Base-by-base conservation (phyloP, 1,140 invertebrate genomes). In the Aphis craccivora region DNA sequence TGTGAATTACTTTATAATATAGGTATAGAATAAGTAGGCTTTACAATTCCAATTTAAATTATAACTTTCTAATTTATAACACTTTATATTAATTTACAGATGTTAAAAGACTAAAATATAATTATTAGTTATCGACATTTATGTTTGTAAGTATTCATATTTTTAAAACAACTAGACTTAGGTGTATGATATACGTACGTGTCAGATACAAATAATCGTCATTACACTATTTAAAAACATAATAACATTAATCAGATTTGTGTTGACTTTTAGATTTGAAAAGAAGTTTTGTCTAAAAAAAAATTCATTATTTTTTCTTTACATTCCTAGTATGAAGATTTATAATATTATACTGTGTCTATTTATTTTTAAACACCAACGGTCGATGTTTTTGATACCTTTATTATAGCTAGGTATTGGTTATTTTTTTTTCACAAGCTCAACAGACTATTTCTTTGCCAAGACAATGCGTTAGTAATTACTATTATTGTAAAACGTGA, bases 381-480 rank as follows among this genome's bases (percentile, higher is more conserved):
- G 18, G 53, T 90, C 53, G 37, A 40, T 60, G 53, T 60, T 90
- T 67, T 43, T 90, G 35, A 90, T 90, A 90, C 37, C 37, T 90
- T 60, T 90, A 43, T 67, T 90, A 60, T 43, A 86, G 8, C 2
- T 86, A 86, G 8, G 22, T 86, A 55, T 60, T 40, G n/a, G 43
- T 88, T 53, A 30, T 48, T 53, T 37, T 90, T 67, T 67, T 40
- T 90, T 67, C 53, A 90, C 53, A 43, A 90, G 89, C 25, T 90
- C 43, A 14, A 14, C 53, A 45, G 89, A 67, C 37, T 30, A 90
- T 18, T 60, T 90, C 89, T 67, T 43, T 60, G 25, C 37, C 55
- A 43, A 90, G 53, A 90, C 89, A 90, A 90, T 90, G 89, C 88
- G 51, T 67, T 43, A 67, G 89, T 90, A 90, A 90, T 90, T 90